A percentile compares a stretch with the other conserved stretches of the same genome.
Evolutionary conservation across 2,888 invertebrate genomes (phyloP).

Genomic region (Teleogryllus oceanicus): DNA sequence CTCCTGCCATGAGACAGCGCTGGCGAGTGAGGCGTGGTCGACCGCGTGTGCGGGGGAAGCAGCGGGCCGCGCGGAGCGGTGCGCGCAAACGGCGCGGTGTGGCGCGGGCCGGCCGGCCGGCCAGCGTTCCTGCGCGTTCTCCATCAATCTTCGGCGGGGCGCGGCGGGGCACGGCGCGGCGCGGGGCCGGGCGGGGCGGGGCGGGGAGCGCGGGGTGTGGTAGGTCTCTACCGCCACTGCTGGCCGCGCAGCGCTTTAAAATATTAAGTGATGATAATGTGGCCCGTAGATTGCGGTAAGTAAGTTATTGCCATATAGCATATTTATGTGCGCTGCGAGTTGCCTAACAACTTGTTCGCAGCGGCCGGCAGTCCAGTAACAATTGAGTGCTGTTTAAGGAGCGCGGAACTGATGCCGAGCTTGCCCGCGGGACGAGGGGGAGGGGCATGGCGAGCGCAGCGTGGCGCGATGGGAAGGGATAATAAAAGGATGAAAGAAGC

Average conservation of each 20-base stretch:
- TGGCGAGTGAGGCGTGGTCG: too few species aligned
- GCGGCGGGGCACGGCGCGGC: not conserved
- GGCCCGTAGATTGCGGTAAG: slow-evolving; percentile 4
- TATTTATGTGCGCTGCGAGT: slow-evolving; percentile 6
- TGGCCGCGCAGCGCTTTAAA: not conserved
- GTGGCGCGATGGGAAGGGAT: too few species aligned
- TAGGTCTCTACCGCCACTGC: not conserved
- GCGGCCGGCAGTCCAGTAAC: not conserved
- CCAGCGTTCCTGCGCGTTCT: slow-evolving; percentile 1
- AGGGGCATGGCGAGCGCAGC: too few species aligned
- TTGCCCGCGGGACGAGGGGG: too few species aligned
- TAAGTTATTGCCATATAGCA: slow-evolving; percentile 7
- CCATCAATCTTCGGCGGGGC: not conserved
- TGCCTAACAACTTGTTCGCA: slow-evolving; percentile 1
- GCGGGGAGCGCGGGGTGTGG: not conserved
- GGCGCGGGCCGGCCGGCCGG: not conserved
- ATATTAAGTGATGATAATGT: slow-evolving; percentile 10
- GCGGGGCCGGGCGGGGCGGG: not conserved
- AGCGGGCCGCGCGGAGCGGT: not conserved
- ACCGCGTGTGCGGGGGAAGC: too few species aligned
- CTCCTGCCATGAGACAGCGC: too few species aligned
- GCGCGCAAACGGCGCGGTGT: not conserved
- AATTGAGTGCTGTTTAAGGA: slow-evolving; percentile 7
- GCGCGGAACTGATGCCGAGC: not conserved
- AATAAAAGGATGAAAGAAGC: not conserved